These are phyloP conservation scores for Caradrina clavipalpis DNA, from an alignment of 2,888 invertebrate genomes.

Conservation along the genomic window DNA sequence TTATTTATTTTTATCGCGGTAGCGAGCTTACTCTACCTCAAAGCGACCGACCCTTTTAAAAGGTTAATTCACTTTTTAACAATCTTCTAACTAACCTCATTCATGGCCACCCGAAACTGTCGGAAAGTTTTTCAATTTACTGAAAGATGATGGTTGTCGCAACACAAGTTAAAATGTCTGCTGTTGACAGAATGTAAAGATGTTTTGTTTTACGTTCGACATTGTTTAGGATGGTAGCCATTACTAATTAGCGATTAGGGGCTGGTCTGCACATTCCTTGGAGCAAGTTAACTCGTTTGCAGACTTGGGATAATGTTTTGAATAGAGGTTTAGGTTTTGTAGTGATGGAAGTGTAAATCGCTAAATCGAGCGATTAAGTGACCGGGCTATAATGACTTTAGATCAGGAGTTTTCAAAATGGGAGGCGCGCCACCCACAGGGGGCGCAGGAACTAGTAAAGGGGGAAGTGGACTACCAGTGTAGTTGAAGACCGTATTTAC, in stretches of 20 bases:
- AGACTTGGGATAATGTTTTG: not conserved
- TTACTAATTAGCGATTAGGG: constrained; percentile 29
- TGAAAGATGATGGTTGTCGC: constrained; percentile 65
- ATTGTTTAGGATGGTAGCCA: constrained; percentile 26
- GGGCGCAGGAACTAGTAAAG: too few species aligned
- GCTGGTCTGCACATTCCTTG: constrained; percentile 27
- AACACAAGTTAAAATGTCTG: constrained; percentile 34
- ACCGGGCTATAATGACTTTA: too few species aligned
- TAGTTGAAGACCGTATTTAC: too few species aligned
- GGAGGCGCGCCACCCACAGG: too few species aligned
- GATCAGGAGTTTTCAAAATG: too few species aligned
- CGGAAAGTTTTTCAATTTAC: constrained; percentile 72
- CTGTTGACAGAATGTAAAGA: constrained; percentile 21
- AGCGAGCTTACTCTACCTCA: constrained; percentile 8
- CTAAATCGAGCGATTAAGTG: not conserved
- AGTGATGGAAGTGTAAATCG: not conserved
- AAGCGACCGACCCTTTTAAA: constrained; percentile 7
- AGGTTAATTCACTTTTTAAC: constrained; percentile 40
- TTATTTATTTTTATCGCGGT: not conserved
- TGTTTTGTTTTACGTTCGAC: constrained; percentile 19
- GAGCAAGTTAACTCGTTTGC: constrained; percentile 36
- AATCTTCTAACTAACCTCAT: constrained; percentile 22
- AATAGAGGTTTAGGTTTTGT: constrained; percentile 1
- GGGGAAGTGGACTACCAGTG: too few species aligned
- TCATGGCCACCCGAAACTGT: constrained; percentile 53